Base-by-base conservation (phyloP, 2,797 vertebrate genomes). In the Propithecus perrieri region DNA sequence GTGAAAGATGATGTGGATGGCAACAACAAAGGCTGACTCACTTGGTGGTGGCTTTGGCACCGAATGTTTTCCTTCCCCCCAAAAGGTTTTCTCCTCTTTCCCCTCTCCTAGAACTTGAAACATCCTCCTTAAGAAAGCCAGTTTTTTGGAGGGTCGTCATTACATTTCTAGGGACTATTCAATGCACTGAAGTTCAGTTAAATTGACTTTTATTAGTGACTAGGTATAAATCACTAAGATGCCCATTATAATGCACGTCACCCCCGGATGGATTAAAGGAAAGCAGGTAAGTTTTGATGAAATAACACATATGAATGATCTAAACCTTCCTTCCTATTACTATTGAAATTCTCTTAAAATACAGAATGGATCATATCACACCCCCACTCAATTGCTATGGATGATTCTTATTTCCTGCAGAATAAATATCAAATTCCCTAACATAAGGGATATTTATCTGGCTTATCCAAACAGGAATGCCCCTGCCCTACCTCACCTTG, bases 121-220 rank as follows among this genome's bases (percentile, higher is more conserved):
- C 48, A 63, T 14, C 5, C 35, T 87, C 80, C 0, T 0, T 26
- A 57, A 75, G 55, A 75, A 89, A 81, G n/a, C 33, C 26, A 33
- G 53, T 18, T 86, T 72, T 79, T 38, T 43, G 22, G 24, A 76
- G 48, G 30, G 6, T 61, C 89, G 35, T 61, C 67, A 33, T 72
- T 85, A 76, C 14, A 41, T 97, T 93, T 94, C 94, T 92, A 80
- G 59, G 59, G 92, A 95, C 61, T 33, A 17, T 59, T 90, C 30
- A 28, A 55, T 88, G 89, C 38, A 78, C 10, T 85, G 46, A 85
- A 74, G 35, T 75, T 94, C 69, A 50, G 46, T 94, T 72, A 74
- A 61, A 80, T 85, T 65, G 35, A 55, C 50, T 80, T 57, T 18
- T 55, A 57, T 87, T 65, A 93, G 63, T 67, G 15, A 48, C 5